Conservation (phyloP, 2,797 vertebrate species). For the Thalassophryne amazonica region DNA sequence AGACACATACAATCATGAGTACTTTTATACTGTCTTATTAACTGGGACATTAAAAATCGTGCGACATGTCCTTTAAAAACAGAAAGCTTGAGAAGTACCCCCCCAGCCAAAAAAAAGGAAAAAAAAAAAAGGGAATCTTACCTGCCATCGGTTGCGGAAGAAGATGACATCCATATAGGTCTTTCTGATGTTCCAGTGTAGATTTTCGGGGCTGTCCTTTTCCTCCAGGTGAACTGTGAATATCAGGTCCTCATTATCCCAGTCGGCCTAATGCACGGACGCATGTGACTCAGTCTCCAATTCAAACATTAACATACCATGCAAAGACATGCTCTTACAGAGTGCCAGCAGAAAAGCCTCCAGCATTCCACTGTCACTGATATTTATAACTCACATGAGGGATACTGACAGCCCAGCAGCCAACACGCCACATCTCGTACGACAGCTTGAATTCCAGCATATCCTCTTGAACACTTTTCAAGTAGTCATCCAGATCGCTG, state of each 20-base stretch:
- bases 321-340: constrained; percentile 36
- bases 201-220: constrained; percentile 70
- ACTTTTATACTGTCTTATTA: too few species aligned
- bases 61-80: too few species aligned
- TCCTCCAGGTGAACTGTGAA: constrained; percentile 78
- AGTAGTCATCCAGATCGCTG: constrained; percentile 62
- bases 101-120: background rate
- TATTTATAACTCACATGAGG: constrained; percentile 68
- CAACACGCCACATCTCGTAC: constrained; percentile 79
- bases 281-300: background rate
- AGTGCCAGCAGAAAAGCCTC: constrained; percentile 15
- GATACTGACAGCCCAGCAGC: constrained; percentile 76
- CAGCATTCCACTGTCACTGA: constrained; percentile 23
- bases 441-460: constrained; percentile 81
- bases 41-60: too few species aligned
- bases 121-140: constrained; percentile 18
- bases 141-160: constrained; percentile 75
- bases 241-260: constrained; percentile 53
- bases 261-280: constrained; percentile 56
- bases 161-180: constrained; percentile 65
- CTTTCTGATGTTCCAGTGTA: constrained; percentile 79
- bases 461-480: constrained; percentile 66
- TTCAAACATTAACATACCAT: constrained; percentile 34
- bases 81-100: too few species aligned
- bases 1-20: too few species aligned